Percentiles rank a stretch among this genome's conserved stretches.
Conservation (phyloP, 2,113 vertebrate genomes). For the Craseonycteris thonglongyai region DNA sequence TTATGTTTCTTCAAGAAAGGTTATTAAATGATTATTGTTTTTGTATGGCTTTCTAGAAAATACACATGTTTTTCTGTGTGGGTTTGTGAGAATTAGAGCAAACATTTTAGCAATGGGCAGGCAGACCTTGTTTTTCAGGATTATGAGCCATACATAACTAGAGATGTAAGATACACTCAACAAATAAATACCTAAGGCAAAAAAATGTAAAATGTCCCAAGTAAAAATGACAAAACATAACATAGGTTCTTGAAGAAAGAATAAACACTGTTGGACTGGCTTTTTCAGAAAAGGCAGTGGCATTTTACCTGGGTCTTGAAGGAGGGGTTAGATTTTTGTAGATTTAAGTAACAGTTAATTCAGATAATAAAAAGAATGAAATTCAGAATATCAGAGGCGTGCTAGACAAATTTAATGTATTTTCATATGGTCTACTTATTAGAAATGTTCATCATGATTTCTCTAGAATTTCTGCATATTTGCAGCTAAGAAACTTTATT, state of each 20-base stretch:
- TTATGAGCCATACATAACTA: neutral
- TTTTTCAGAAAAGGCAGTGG: neutral
- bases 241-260: neutral
- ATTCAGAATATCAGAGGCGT: neutral
- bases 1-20: neutral
- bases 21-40: neutral
- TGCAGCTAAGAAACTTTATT: neutral
- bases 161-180: neutral
- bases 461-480: neutral
- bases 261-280: neutral
- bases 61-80: neutral
- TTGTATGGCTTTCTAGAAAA: neutral
- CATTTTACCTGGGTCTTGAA: neutral
- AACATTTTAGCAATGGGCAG: neutral
- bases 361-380: neutral
- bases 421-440: neutral
- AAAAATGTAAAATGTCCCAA: neutral
- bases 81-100: too few species aligned
- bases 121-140: neutral
- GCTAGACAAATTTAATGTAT: neutral
- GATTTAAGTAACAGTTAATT: neutral
- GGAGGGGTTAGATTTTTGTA: neutral
- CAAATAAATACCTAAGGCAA: neutral
- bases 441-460: neutral
- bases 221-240: neutral